Conservation (phyloP, 2,797 vertebrate species). For the Kryptopterus vitreolus region DNA sequence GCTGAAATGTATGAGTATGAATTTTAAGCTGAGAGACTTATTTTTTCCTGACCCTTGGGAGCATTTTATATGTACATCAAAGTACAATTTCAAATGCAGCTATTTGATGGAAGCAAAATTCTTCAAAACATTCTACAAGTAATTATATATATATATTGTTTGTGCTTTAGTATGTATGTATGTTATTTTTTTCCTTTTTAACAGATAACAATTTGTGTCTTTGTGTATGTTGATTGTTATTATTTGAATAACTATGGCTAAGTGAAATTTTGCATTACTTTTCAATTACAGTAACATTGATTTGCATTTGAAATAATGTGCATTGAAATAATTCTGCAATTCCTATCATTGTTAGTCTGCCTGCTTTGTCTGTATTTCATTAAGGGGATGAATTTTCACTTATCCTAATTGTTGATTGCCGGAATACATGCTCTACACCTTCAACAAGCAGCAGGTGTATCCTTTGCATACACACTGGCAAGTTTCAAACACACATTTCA, state of each 20-base stretch:
- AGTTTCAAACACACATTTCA: not conserved
- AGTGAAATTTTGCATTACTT: not conserved
- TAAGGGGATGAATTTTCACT: not conserved
- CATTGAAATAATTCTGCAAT: not conserved
- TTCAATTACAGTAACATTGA: not conserved
- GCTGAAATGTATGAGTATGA: not conserved
- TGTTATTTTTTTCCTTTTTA: too few relatives aligned
- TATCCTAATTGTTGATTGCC: not conserved
- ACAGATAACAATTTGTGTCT: not conserved
- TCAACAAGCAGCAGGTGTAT: constrained; percentile 14
- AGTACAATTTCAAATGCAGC: not conserved
- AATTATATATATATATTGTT: too few relatives aligned
- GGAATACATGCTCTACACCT: not conserved
- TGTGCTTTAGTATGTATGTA: too few relatives aligned
- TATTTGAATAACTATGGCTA: not conserved
- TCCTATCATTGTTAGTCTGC: not conserved
- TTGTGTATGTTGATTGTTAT: not conserved
- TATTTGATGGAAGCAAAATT: not conserved
- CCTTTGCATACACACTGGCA: not conserved
- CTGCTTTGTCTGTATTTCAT: not conserved
- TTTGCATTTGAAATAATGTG: not conserved
- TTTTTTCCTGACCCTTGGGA: not conserved
- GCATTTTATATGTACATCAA: not conserved
- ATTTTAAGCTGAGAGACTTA: not conserved
- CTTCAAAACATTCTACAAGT: not conserved